Base-by-base conservation (phyloP, 2,888 invertebrate species). In the Tricholauxania praeusta region DNA sequence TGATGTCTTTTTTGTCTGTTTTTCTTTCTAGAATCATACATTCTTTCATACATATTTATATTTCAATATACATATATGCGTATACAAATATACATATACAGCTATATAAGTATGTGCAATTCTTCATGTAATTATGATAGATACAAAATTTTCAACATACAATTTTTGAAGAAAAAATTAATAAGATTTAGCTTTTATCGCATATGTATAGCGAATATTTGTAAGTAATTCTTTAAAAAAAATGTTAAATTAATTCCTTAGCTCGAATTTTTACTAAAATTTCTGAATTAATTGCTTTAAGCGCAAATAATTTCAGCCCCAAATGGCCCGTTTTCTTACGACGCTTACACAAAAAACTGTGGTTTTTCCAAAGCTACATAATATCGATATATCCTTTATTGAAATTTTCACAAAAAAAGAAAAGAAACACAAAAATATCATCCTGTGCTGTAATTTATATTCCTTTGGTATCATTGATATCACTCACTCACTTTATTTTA, bases 61-160 rank as follows among this genome's bases (percentile, higher is more conserved):
- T 28, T 62, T 39, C 39, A 39, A 39, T 39, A 39, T 10, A 39
- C 39, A 39, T 39, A 28, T 28, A 28, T 28, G 28, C 4, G 28
- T 28, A 28, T 28, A 39, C 39, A 39, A 10, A 39, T 39, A 10
- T 39, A 39, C 39, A 39, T 39, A 39, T 39, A 39, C 39, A 39
- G 7, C 39, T 39, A 39, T 39, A 39, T 39, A 39, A 39, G 39
- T 39, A 39, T 55, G 57, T 57, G 67, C 60, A 69, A 60, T 68
- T 67, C 72, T 63, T 55, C 72, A 63, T 72, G 63, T 72, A 72
- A 68, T 72, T 72, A 67, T 72, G 72, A 72, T 72, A 72, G 72
- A 72, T 72, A 72, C 72, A 72, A 72, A 67, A 72, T 55, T 68
- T 72, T 72, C 60, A 48, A 64, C 64, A 39, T 39, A 39, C 39